A percentile compares a stretch with the other conserved stretches of the same genome.
These are phyloP conservation scores for Corythaixoides concolor DNA, from an alignment of 2,113 vertebrate species.

Conservation along the genomic window DNA sequence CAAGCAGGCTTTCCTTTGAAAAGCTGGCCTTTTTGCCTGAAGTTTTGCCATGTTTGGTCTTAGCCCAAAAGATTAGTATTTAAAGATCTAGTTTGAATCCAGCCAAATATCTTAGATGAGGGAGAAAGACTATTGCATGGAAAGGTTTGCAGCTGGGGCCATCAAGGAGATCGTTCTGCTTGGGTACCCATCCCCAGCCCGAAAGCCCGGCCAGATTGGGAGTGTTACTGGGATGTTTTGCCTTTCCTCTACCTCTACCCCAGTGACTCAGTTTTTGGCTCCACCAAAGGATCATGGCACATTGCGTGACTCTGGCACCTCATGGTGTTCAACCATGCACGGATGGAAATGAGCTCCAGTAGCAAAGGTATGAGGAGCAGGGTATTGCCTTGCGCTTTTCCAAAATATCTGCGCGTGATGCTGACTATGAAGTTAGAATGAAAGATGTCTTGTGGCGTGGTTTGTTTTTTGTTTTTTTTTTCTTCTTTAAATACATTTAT, in stretches of 20 bases:
- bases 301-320: background rate
- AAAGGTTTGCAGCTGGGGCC: background rate
- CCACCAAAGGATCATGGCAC: rapidly evolving
- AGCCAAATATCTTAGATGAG: background rate
- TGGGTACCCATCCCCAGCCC: rapidly evolving
- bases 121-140: background rate
- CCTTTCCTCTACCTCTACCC: background rate
- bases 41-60: background rate
- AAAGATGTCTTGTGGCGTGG: background rate
- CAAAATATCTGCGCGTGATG: background rate
- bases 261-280: background rate
- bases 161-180: background rate
- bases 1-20: background rate
- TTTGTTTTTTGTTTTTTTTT: background rate
- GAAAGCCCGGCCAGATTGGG: background rate
- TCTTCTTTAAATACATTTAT: background rate
- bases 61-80: background rate
- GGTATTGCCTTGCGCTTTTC: background rate
- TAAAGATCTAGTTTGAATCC: background rate
- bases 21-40: background rate
- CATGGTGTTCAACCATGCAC: background rate
- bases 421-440: background rate
- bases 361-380: background rate
- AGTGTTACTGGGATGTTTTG: rapidly evolving
- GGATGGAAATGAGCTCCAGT: background rate